Evolutionary conservation across 2,888 invertebrate genomes (phyloP).

Genomic region (Pseudococcus longispinus): DNA sequence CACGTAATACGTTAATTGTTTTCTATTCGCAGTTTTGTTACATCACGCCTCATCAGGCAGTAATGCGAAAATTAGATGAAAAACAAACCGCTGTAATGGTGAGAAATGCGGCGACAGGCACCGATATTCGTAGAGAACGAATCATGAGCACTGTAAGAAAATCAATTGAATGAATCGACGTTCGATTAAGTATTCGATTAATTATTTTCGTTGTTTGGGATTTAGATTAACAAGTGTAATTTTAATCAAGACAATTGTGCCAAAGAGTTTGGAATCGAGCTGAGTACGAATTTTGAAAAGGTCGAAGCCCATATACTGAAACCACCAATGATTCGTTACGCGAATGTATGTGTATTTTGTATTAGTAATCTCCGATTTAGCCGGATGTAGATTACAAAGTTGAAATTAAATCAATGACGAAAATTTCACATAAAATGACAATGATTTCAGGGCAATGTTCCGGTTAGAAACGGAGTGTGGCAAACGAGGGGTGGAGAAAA

Average conservation of each 20-base stretch:
- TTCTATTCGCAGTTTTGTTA: conserved; percentile 69
- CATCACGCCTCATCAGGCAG: conserved; percentile 79
- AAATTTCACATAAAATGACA: neutral
- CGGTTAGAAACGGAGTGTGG: conserved; percentile 55
- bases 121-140: conserved; percentile 71
- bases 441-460: neutral
- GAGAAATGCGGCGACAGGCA: conserved; percentile 80
- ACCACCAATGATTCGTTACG: conserved; percentile 78
- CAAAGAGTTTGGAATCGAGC: conserved; percentile 81
- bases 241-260: conserved; percentile 68
- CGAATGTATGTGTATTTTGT: conserved; percentile 60
- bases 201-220: neutral
- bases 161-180: neutral
- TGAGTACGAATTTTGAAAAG: conserved; percentile 76
- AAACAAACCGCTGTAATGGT: conserved; percentile 88
- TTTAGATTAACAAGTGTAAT: conserved; percentile 61
- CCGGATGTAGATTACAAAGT: no score
- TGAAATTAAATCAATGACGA: neutral
- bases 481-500: conserved; percentile 57
- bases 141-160: neutral
- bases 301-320: conserved; percentile 80
- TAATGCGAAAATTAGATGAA: conserved; percentile 81
- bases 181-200: neutral
- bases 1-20: neutral
- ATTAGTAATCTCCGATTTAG: no score